Evolutionary conservation across 2,113 vertebrate genomes (phyloP).

Genomic region (Bagarius yarrelli): DNA sequence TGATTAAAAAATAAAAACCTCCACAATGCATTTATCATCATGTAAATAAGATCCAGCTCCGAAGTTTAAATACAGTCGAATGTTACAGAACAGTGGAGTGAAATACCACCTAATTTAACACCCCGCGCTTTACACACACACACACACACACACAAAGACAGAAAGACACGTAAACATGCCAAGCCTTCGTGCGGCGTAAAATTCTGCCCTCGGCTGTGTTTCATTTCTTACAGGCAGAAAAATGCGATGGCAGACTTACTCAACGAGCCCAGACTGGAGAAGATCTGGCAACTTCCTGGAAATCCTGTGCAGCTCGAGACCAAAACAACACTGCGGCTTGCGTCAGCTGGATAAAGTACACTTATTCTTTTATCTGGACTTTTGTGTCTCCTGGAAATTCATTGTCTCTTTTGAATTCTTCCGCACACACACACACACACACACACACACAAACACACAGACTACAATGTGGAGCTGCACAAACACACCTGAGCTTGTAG

Average conservation of each 20-base stretch:
- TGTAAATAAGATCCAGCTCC: conserved; percentile 1
- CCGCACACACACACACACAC: neutral
- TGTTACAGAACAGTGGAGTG: neutral
- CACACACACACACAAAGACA: no score
- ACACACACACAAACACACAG: neutral
- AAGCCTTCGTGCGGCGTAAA: neutral
- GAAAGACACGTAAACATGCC: neutral
- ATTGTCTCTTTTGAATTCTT: conserved; percentile 12
- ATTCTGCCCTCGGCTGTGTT: neutral
- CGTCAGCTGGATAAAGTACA: conserved; percentile 49
- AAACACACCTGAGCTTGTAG: conserved; percentile 68
- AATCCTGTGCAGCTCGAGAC: conserved; percentile 58
- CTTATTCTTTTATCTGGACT: neutral
- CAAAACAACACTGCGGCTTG: conserved; percentile 41
- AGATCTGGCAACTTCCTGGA: conserved; percentile 64
- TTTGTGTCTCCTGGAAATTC: neutral
- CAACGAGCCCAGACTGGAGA: conserved; percentile 67
- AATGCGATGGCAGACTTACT: conserved; percentile 58
- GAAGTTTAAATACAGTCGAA: neutral
- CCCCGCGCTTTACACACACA: neutral
- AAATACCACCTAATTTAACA: neutral
- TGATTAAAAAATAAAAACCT: neutral
- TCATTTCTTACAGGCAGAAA: neutral
- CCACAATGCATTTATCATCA: neutral
- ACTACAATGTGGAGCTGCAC: conserved; percentile 7